Evolutionary conservation across 2,888 invertebrate species (phyloP).

Genomic region (Marronus borbonicus): DNA sequence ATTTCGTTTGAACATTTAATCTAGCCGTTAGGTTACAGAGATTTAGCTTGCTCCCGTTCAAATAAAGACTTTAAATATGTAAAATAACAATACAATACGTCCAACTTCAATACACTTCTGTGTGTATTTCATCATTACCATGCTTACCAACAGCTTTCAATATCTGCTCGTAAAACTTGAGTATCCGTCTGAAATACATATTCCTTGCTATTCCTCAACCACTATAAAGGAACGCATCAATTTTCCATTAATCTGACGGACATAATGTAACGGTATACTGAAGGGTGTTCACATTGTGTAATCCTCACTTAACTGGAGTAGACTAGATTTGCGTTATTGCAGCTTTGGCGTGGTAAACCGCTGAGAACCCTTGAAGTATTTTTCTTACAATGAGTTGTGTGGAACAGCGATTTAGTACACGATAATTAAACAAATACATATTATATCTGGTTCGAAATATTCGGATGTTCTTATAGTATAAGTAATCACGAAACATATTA

Average conservation of each 20-base stretch:
- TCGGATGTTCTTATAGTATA: background rate
- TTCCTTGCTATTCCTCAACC: background rate
- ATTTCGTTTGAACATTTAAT: too few species aligned
- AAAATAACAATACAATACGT: too few species aligned
- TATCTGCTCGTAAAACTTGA: background rate
- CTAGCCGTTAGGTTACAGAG: too few species aligned
- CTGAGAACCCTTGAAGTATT: background rate
- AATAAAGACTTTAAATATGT: too few species aligned
- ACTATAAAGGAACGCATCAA: conserved; percentile 1
- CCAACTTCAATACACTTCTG: too few species aligned
- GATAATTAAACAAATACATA: background rate
- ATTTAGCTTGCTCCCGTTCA: too few species aligned
- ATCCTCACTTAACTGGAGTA: background rate
- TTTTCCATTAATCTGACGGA: background rate
- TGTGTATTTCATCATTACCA: too few species aligned
- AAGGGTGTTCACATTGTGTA: background rate
- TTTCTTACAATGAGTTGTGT: conserved; percentile 2
- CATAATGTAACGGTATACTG: background rate
- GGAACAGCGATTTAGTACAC: background rate
- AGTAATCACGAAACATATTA: background rate
- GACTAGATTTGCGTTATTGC: conserved; percentile 17
- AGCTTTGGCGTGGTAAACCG: conserved; percentile 15
- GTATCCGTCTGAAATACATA: background rate
- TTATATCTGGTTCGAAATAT: background rate
- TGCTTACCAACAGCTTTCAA: background rate